Evolutionary conservation across 2,888 invertebrate species (phyloP).

Genomic region (Dolichopus griseipennis): DNA sequence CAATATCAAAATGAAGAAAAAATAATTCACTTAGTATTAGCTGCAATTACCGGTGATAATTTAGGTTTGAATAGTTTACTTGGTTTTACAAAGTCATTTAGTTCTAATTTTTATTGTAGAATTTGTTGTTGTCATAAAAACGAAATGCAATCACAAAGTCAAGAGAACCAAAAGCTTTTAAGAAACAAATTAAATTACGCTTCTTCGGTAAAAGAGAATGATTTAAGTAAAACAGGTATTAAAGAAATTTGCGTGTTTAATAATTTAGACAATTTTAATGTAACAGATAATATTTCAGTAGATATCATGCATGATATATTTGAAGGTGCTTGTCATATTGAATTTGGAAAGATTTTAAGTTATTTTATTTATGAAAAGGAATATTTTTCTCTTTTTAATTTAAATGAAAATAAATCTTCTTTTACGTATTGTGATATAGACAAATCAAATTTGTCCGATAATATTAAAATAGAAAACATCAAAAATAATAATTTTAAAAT

Average conservation of each 20-base stretch:
- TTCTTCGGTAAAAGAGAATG: neutral
- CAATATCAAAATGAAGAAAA: neutral
- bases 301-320: conserved; percentile 22
- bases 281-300: conserved; percentile 16
- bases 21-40: conserved; percentile 5
- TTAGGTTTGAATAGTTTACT: conserved; percentile 14
- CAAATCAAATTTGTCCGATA: conserved; percentile 9
- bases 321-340: conserved; percentile 20
- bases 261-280: conserved; percentile 20
- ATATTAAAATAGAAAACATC: conserved; percentile 15
- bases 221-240: conserved; percentile 12
- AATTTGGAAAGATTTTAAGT: conserved; percentile 16
- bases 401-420: conserved; percentile 15
- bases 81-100: conserved; percentile 12
- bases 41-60: conserved; percentile 13
- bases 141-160: conserved; percentile 11
- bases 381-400: conserved; percentile 14
- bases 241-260: conserved; percentile 14
- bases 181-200: conserved; percentile 14
- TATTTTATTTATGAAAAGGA: conserved; percentile 18
- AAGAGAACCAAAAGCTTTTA: conserved; percentile 13
- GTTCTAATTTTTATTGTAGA: conserved; percentile 11
- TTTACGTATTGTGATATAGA: conserved; percentile 15
- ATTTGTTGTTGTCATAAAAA: conserved; percentile 15
- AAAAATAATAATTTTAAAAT: conserved; percentile 16